These are phyloP conservation scores for Hermodice carunculata DNA, from an alignment of 2,888 invertebrate species.

Conservation along the genomic window DNA sequence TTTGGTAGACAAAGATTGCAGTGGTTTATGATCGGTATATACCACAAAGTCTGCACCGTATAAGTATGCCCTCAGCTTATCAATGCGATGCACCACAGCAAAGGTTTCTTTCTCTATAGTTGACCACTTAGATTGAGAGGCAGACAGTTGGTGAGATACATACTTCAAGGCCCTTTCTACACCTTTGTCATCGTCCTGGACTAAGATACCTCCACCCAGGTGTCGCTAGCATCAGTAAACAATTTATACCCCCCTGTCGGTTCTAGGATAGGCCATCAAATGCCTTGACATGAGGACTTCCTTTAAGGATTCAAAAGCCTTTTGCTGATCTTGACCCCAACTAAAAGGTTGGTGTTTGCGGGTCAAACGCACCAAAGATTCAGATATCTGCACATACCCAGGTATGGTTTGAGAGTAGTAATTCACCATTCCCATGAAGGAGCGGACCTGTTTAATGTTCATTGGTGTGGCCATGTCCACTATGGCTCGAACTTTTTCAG, in stretches of 20 bases:
- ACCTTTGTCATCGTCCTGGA: not conserved
- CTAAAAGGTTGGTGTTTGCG: not conserved
- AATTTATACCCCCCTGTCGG: constrained; percentile 1
- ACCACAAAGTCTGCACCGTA: not conserved
- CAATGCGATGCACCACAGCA: not conserved
- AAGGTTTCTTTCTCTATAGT: constrained; percentile 9
- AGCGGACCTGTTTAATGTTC: constrained; percentile 6
- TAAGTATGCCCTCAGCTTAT: constrained; percentile 6
- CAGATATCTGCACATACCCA: constrained; percentile 14
- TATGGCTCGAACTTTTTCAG: constrained; percentile 25
- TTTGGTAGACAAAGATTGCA: not conserved
- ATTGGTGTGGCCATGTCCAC: constrained; percentile 3
- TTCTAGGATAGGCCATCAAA: constrained; percentile 2
- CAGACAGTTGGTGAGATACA: not conserved
- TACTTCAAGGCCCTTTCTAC: not conserved
- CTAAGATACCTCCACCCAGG: not conserved
- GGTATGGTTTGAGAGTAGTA: constrained; percentile 16
- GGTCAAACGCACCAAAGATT: constrained; percentile 11
- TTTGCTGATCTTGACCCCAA: constrained; percentile 3
- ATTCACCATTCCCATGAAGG: no score
- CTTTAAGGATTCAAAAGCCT: not conserved
- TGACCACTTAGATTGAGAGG: not conserved
- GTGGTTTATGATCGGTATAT: constrained; percentile 2
- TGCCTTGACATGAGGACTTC: not conserved
- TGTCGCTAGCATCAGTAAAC: constrained; percentile 7